Conservation (phyloP, 2,797 vertebrate genomes). For the Clamator glandarius region DNA sequence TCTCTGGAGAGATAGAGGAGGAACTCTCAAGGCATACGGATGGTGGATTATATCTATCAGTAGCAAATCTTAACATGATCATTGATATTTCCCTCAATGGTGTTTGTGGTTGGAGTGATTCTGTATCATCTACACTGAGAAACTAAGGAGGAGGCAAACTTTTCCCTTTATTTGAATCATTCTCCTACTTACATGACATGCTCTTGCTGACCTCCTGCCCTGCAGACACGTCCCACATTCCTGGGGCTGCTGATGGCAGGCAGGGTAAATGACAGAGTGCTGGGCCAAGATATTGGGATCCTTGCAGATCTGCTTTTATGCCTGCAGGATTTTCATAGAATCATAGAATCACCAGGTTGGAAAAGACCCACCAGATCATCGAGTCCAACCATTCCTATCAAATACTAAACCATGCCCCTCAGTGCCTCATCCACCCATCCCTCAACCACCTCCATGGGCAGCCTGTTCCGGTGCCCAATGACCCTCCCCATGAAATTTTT, state of each 20-base stretch:
- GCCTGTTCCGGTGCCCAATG: too few species aligned
- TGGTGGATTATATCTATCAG: not conserved
- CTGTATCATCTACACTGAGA: not conserved
- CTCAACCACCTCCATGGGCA: too few species aligned
- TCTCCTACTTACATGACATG: not conserved
- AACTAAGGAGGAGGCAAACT: not conserved
- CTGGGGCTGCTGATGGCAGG: not conserved
- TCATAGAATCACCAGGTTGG: too few species aligned
- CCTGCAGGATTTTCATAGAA: not conserved
- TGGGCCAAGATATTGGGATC: not conserved
- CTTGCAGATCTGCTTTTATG: not conserved
- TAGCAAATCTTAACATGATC: not conserved
- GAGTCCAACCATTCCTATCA: too few species aligned
- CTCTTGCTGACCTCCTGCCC: not conserved
- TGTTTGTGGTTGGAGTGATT: not conserved
- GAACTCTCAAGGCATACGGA: accelerated
- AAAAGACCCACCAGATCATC: too few species aligned
- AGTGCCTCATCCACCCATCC: too few species aligned
- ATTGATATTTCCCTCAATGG: not conserved
- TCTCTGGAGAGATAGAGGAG: not conserved
- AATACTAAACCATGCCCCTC: too few species aligned
- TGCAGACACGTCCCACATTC: not conserved
- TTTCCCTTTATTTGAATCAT: not conserved
- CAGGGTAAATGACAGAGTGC: not conserved
- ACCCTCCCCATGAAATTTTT: too few species aligned